These are phyloP conservation scores for Lymantria monacha DNA, from an alignment of 2,888 invertebrate species.

Conservation along the genomic window DNA sequence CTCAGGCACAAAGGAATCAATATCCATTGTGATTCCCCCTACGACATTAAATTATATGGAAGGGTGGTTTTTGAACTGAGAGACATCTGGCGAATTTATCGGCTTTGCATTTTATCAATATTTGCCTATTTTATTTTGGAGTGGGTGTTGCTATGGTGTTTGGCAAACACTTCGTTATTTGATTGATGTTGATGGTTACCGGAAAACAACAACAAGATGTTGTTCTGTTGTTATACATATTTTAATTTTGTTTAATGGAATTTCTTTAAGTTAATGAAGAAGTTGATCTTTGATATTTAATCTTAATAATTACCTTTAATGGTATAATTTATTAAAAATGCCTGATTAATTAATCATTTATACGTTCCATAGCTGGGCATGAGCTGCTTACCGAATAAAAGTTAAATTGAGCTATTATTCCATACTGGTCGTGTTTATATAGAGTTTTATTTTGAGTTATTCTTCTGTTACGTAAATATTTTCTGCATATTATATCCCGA, in stretches of 20 bases:
- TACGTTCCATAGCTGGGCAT: too few species aligned
- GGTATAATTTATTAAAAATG: too few species aligned
- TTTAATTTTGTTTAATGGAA: background rate
- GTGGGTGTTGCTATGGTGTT: constrained; percentile 34
- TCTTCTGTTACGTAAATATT: too few species aligned
- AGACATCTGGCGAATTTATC: constrained; percentile 68
- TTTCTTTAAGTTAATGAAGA: too few species aligned
- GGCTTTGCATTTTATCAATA: constrained; percentile 69
- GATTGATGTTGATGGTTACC: constrained; percentile 6
- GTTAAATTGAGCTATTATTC: too few species aligned
- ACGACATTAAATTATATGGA: constrained; percentile 66
- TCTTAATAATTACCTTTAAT: too few species aligned
- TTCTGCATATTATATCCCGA: too few species aligned
- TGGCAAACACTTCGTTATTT: constrained; percentile 22
- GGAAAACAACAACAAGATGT: background rate
- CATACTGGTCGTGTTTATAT: too few species aligned
- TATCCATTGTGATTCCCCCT: constrained; percentile 71
- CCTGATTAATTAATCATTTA: too few species aligned
- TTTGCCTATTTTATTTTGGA: constrained; percentile 67
- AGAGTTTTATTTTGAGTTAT: too few species aligned
- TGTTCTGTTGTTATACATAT: background rate
- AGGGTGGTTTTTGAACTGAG: constrained; percentile 54
- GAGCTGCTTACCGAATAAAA: too few species aligned
- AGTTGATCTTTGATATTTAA: too few species aligned
- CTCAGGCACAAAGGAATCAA: constrained; percentile 63